Evolutionary conservation across 2,113 vertebrate genomes (phyloP).

Genomic region (Thunnus thynnus): DNA sequence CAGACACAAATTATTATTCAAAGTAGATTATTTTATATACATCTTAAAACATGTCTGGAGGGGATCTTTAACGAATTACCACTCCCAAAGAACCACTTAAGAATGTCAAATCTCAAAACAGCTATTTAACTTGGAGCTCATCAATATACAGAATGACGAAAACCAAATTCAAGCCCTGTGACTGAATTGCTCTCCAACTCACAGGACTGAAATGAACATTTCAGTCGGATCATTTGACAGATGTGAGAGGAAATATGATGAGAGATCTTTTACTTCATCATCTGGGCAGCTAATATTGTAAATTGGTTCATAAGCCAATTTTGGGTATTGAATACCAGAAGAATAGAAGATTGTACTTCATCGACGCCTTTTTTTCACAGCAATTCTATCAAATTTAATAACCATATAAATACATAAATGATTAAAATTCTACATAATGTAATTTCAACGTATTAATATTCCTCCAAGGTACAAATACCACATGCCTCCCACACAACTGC

Average conservation of each 20-base stretch:
- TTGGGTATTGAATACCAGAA: conserved; percentile 6
- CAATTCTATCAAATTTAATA: conserved; percentile 31
- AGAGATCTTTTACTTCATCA: conserved; percentile 45
- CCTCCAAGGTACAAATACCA: background rate
- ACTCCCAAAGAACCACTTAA: too few relatives aligned
- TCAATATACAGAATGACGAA: background rate
- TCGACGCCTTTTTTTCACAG: background rate
- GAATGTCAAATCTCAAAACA: background rate
- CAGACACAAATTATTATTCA: too few relatives aligned
- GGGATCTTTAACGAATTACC: too few relatives aligned
- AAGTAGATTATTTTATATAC: too few relatives aligned
- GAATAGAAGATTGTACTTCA: conserved; percentile 16
- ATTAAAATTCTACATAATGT: background rate
- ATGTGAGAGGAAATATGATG: conserved; percentile 19
- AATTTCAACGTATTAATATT: background rate
- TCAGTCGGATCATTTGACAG: conserved; percentile 34
- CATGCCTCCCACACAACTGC: conserved; percentile 8
- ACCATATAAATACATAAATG: conserved; percentile 13
- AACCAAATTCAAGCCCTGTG: too few relatives aligned
- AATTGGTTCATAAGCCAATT: conserved; percentile 34
- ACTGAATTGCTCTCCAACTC: conserved; percentile 31
- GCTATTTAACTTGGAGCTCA: background rate
- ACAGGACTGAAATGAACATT: background rate
- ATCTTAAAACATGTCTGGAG: too few relatives aligned
- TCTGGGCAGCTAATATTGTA: conserved; percentile 18